Evolutionary conservation across 1,140 invertebrate genomes (phyloP).

Genomic region (Ericerus pela): DNA sequence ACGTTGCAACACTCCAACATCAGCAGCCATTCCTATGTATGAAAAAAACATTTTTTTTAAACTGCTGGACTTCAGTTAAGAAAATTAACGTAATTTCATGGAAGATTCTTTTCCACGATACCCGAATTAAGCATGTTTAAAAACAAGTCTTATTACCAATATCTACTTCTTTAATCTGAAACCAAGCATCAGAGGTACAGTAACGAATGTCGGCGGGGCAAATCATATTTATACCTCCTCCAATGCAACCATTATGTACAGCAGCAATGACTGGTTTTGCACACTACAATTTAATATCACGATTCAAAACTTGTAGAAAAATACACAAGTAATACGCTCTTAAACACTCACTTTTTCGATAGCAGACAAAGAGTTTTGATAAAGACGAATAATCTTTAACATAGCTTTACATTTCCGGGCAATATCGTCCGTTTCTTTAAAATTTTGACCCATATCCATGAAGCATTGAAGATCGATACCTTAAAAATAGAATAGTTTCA

Average conservation of each 20-base stretch:
- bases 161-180: conserved; percentile 74
- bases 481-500: conserved; percentile 26
- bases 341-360: conserved; percentile 49
- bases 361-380: conserved; percentile 60
- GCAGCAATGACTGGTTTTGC: conserved; percentile 80
- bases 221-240: conserved; percentile 76
- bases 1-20: conserved; percentile 85
- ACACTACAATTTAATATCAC: conserved; percentile 37
- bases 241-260: conserved; percentile 76
- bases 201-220: conserved; percentile 82
- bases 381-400: conserved; percentile 45
- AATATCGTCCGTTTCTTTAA: conserved; percentile 55
- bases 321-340: background rate
- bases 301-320: conserved; percentile 40
- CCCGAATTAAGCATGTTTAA: background rate
- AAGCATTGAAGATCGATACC: conserved; percentile 59
- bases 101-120: background rate
- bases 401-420: conserved; percentile 59
- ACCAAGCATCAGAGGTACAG: conserved; percentile 79
- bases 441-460: conserved; percentile 38
- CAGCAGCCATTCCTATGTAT: conserved; percentile 60
- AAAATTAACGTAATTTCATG: background rate
- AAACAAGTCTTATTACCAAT: conserved; percentile 26
- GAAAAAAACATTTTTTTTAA: background rate
- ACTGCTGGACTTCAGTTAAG: background rate